phyloP scores from a whole-genome alignment of 2,797 vertebrate species.

The Lagodon rhomboides region DNA sequence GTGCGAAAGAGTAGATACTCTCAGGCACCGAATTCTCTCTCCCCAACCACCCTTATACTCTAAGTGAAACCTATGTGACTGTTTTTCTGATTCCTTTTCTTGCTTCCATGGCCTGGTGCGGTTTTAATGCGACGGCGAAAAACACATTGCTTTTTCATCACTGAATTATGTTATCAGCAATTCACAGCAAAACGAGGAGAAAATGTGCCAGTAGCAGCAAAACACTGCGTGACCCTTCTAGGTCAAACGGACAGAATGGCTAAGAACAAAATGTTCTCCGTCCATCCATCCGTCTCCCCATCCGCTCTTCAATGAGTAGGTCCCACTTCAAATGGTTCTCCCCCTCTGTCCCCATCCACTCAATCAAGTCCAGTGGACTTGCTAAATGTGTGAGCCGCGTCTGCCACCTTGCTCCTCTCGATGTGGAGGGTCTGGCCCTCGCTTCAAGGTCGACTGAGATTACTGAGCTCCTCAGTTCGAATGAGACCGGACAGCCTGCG shows the following conservation, averaged over 20 bases:
- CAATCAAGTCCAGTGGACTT: slow-evolving; percentile 35
- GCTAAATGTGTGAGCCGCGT: slow-evolving; percentile 54
- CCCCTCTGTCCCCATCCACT: slow-evolving; percentile 29
- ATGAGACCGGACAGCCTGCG: slow-evolving; percentile 42
- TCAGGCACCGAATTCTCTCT: slow-evolving; percentile 3
- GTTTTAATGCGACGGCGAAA: not conserved
- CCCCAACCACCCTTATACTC: not conserved
- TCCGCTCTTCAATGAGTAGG: slow-evolving; percentile 21
- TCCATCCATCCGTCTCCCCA: slow-evolving; percentile 17
- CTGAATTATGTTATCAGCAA: not conserved
- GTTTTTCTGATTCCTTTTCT: slow-evolving; percentile 15
- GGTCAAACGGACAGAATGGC: slow-evolving; percentile 2
- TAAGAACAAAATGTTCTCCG: not conserved
- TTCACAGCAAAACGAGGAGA: not conserved
- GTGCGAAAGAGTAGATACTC: slow-evolving; percentile 3
- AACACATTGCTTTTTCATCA: not conserved
- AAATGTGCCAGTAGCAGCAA: not conserved
- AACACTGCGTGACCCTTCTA: not conserved
- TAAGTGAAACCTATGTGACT: not conserved
- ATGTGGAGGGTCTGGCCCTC: slow-evolving; percentile 33
- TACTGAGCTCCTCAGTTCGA: slow-evolving; percentile 47
- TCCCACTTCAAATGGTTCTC: slow-evolving; percentile 3
- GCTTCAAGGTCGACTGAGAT: slow-evolving; percentile 54
- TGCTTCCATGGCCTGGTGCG: not conserved
- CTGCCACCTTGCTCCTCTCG: slow-evolving; percentile 42